Conservation (phyloP, 2,113 vertebrate genomes). For the Columba livia region DNA sequence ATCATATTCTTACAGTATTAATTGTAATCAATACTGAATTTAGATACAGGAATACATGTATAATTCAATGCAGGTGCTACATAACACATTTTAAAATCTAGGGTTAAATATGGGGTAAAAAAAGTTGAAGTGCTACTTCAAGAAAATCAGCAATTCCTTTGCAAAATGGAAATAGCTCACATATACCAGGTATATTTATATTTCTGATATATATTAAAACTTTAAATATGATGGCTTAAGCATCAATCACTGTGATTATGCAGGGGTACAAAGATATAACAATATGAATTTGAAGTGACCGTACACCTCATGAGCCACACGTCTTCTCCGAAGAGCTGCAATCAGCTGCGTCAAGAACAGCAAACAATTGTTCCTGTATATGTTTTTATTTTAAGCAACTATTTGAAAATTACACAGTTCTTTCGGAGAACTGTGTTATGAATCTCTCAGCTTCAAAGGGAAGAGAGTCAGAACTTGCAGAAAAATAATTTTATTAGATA, state of each 20-base stretch:
- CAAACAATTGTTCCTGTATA: slow-evolving; percentile 29
- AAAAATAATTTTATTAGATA: background rate
- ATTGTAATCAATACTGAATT: background rate
- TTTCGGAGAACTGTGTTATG: background rate
- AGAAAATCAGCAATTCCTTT: slow-evolving; percentile 23
- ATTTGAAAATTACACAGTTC: background rate
- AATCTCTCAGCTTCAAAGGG: slow-evolving; percentile 43
- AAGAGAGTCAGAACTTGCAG: slow-evolving; percentile 8
- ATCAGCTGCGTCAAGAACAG: background rate
- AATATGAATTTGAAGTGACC: background rate
- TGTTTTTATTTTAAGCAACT: slow-evolving; percentile 51
- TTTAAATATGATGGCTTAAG: slow-evolving; percentile 11
- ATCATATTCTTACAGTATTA: background rate
- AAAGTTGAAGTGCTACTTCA: background rate
- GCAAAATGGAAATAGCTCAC: background rate
- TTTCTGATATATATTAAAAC: slow-evolving; percentile 1
- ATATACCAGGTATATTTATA: background rate
- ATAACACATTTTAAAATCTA: background rate
- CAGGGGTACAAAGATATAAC: background rate
- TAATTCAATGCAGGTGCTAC: background rate
- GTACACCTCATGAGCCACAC: background rate
- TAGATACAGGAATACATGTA: background rate
- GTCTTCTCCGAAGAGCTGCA: background rate
- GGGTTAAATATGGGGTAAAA: background rate
- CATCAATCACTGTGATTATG: background rate